These are phyloP conservation scores for Lasius platythorax DNA, from an alignment of 2,888 invertebrate species.

Conservation along the genomic window DNA sequence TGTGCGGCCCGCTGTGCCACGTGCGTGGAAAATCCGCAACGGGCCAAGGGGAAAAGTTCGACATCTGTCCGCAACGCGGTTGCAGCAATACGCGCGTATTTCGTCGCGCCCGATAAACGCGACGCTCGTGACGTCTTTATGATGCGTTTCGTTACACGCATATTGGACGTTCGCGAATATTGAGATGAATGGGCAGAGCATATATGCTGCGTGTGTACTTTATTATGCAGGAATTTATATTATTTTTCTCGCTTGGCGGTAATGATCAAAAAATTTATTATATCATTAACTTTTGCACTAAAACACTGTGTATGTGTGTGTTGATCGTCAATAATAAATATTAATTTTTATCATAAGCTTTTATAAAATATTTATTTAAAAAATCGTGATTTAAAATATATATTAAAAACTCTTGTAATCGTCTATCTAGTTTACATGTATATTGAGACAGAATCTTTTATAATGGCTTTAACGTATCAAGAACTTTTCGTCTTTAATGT, in stretches of 20 bases:
- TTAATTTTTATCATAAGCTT: background rate
- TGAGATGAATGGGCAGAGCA: conserved; percentile 29
- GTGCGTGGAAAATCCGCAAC: conserved; percentile 80
- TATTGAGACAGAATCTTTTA: background rate
- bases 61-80: conserved; percentile 78
- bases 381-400: background rate
- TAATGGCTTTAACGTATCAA: background rate
- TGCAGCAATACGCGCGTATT: conserved; percentile 67
- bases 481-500: conserved; percentile 1
- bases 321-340: background rate
- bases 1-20: conserved; percentile 74
- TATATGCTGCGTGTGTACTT: conserved; percentile 5
- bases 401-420: background rate
- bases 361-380: background rate
- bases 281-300: background rate
- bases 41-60: conserved; percentile 67
- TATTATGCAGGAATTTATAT: background rate
- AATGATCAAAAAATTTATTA: background rate
- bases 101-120: conserved; percentile 65
- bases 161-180: conserved; percentile 32
- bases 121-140: conserved; percentile 74
- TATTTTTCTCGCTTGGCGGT: background rate
- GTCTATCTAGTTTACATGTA: background rate
- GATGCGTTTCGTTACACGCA: conserved; percentile 48
- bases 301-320: background rate